Percentiles rank a stretch among this genome's conserved stretches.
Conservation (phyloP, 2,797 vertebrate genomes). For the Sebastes iracundus region DNA sequence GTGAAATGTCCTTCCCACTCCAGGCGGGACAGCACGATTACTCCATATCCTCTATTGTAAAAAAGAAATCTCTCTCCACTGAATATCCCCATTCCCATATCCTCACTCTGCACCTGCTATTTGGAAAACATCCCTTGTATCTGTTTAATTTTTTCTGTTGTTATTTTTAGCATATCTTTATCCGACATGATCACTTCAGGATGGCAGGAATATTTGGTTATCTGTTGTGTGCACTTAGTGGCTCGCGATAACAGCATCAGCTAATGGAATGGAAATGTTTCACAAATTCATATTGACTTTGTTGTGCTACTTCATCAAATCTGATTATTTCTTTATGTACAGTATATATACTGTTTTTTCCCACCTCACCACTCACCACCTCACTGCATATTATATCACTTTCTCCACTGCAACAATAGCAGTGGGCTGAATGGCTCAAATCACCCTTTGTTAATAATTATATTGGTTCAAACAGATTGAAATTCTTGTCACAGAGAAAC, state of each 20-base stretch:
- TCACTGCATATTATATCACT: not conserved
- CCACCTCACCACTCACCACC: constrained; percentile 1
- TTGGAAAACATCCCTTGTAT: not conserved
- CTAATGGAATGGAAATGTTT: constrained; percentile 17
- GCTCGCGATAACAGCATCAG: not conserved
- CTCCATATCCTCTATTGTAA: not conserved
- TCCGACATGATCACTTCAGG: constrained; percentile 13
- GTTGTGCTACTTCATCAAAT: constrained; percentile 1
- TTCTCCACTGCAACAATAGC: not conserved
- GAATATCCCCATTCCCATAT: constrained; percentile 12
- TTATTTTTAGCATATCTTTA: constrained; percentile 35
- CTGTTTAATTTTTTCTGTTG: not conserved
- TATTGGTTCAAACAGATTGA: not conserved
- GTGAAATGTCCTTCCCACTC: constrained; percentile 36
- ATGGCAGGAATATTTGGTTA: constrained; percentile 20
- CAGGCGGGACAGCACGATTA: constrained; percentile 18
- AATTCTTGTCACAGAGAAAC: not conserved
- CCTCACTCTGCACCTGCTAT: constrained; percentile 6
- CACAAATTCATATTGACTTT: constrained; percentile 18
- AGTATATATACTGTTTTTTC: not conserved
- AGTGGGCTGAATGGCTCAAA: constrained; percentile 4
- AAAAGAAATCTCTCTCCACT: not conserved
- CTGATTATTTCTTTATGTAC: not conserved
- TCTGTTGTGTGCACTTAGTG: constrained; percentile 13
- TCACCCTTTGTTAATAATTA: not conserved